Base-by-base conservation (phyloP, 2,113 vertebrate genomes). In the Choloepus hoffmanni region DNA sequence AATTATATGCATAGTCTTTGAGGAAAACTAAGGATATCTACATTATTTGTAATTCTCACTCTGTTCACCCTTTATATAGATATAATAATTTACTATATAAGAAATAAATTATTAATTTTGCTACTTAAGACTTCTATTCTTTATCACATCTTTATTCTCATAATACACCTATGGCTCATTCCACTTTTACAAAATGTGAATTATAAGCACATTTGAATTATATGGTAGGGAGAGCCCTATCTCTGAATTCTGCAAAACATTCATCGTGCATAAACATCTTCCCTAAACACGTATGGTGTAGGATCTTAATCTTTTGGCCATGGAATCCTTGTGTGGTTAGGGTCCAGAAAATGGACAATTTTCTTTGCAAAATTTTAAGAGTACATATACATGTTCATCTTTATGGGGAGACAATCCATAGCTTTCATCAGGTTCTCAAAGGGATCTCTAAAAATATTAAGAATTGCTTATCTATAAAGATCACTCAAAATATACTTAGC, bases 21-120 rank as follows among this genome's bases (percentile, higher is more conserved):
- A n/a, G 24, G 72, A 84, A 95, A 92, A 95, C 23, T n/a, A 96
- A 85, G 26, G 16, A 62, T 28, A 74, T 2, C 26, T 87, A 96
- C 0, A 73, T 30, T 90, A 72, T 81, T 62, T 1, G 50, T 92
- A 68, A 73, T 78, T 79, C 26, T 89, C 76, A 76, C 9, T 86
- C 21, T 74, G 83, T 24, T 95, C 40, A 87, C 1, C 53, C 36
- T n/a, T 95, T 77, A 68, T 2, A 78, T 12, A 95, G 62, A 78
- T 78, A 45, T 58, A 58, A 58, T 58, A 58, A 58, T 19, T 58
- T 58, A 58, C 5, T 19, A 58, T 6, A 58, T 21, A 48, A 90
- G 24, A 90, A 93, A 89, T 53, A 81, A 79, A 70, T 81, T 55
- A 63, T 40, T 84, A 93, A 65, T 79, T 72, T 50, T 90, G 14